Percentiles rank a stretch among this genome's conserved stretches.
Evolutionary conservation across 2,888 invertebrate species (phyloP).

Genomic region (Stenoptilia bipunctidactyla): DNA sequence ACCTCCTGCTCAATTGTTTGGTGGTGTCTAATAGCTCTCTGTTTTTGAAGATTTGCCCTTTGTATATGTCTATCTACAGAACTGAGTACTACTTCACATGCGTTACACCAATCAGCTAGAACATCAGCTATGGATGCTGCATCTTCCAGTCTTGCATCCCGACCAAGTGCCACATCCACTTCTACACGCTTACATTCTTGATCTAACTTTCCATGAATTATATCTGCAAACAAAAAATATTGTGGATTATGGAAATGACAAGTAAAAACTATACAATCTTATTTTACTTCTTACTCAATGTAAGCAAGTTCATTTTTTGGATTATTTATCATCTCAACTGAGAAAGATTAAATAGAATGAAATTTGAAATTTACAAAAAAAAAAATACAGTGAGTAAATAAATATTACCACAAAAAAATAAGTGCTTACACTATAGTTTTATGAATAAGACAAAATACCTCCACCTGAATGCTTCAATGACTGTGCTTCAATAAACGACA

Average conservation of each 20-base stretch:
- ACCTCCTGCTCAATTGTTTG: slow-evolving; percentile 90
- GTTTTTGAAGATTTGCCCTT: slow-evolving; percentile 88
- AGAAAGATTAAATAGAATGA: no score
- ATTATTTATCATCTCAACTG: no score
- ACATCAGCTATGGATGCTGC: slow-evolving; percentile 85
- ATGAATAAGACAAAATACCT: no score
- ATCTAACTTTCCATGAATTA: slow-evolving; percentile 95
- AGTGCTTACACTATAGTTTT: no score
- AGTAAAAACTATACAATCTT: slow-evolving; percentile 1
- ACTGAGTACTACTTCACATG: slow-evolving; percentile 87
- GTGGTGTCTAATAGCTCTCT: slow-evolving; percentile 82
- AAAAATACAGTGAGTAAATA: no score
- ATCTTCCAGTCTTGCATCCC: slow-evolving; percentile 90
- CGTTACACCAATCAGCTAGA: slow-evolving; percentile 89
- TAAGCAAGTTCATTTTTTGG: no score
- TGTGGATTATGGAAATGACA: not conserved
- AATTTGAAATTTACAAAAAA: no score
- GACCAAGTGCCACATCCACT: slow-evolving; percentile 93
- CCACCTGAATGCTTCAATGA: no score
- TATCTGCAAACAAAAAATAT: slow-evolving; percentile 70
- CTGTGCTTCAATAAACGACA: no score
- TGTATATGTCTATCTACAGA: slow-evolving; percentile 92
- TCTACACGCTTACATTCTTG: slow-evolving; percentile 94
- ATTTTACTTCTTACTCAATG: no score
- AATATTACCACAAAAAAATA: no score